A percentile compares a stretch with the other conserved stretches of the same genome.
Evolutionary conservation across 2,888 invertebrate genomes (phyloP).

Genomic region (Agrotis clavis): DNA sequence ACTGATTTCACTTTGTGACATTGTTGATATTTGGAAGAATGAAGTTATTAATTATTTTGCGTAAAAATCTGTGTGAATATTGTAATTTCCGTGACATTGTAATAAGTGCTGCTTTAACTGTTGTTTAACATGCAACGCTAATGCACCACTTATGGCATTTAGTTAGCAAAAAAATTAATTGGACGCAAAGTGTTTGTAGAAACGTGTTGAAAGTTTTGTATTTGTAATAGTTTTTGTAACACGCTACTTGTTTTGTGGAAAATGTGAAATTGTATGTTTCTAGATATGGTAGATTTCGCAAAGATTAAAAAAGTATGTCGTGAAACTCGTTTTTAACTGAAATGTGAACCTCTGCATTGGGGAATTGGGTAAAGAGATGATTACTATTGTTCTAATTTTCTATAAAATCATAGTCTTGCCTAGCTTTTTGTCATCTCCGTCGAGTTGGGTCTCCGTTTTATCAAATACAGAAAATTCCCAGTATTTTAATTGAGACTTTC

Average conservation of each 20-base stretch:
- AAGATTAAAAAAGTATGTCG: neutral
- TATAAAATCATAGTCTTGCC: no score
- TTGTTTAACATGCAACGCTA: constrained; percentile 42
- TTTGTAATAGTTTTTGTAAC: constrained; percentile 29
- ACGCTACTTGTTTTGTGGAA: constrained; percentile 15
- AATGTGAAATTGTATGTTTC: constrained; percentile 15
- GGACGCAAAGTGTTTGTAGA: constrained; percentile 23
- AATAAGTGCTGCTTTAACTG: constrained; percentile 20
- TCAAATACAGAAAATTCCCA: no score
- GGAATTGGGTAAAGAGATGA: neutral
- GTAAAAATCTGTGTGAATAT: constrained; percentile 17
- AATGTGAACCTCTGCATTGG: neutral
- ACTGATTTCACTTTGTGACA: neutral
- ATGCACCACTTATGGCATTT: constrained; percentile 34
- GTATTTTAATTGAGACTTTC: no score
- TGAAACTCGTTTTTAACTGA: neutral
- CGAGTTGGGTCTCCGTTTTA: no score
- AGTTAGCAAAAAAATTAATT: constrained; percentile 32
- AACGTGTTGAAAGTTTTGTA: constrained; percentile 36
- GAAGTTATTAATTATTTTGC: neutral
- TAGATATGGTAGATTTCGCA: neutral
- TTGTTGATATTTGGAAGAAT: neutral
- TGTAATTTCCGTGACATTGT: constrained; percentile 8
- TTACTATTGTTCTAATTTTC: neutral
- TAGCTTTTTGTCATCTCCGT: no score